Evolutionary conservation across 2,797 vertebrate genomes (phyloP), one percentile per base, ranked within the genome.

Genomic region (Girardinus metallicus): DNA sequence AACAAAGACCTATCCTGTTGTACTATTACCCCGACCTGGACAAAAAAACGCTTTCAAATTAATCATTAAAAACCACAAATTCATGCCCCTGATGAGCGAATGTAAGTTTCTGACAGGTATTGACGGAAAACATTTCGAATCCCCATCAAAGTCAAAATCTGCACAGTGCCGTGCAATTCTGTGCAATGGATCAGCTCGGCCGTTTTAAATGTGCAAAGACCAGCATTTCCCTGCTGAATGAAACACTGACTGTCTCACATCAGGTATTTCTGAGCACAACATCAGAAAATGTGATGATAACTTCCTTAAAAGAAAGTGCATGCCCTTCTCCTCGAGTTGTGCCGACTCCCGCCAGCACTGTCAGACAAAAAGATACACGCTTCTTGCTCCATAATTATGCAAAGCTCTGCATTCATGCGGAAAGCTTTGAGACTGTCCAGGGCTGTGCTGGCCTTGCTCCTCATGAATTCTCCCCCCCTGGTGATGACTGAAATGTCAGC

Each of bases 401-500:
- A 87, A 87, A 92, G 72, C 79, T 79, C 47, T 78, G 74, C 85
- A 80, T 70, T 87, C 79, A 39, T 81, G 85, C 88, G 89, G 83
- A 87, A 87, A 85, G 43, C 83, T 44, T 43, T 79, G 84, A 70
- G 77, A 82, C 36, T 9, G 55, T 86, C 78, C 85, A 71, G 80
- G 11, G 29, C 78, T 46, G 9, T 11, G 18, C 71, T 85, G 81
- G 46, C 73, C 75, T 84, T 57, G 68, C 64, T 46, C 34, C 80
- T 74, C 75, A 84, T 13, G 15, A 70, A 29, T 77, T 83, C 78
- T 78, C 77, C 84, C 83, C 79, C 79, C 29, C 15, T 31, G 85
- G 86, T 75, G 82, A 80, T 72, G 83, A 80, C 85, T 73, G 4
- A 92, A 93, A 93, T 91, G 91, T 91, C 93, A 92, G 47, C n/a